Conservation (phyloP, 2,113 vertebrate species). For the Panthera leo region DNA sequence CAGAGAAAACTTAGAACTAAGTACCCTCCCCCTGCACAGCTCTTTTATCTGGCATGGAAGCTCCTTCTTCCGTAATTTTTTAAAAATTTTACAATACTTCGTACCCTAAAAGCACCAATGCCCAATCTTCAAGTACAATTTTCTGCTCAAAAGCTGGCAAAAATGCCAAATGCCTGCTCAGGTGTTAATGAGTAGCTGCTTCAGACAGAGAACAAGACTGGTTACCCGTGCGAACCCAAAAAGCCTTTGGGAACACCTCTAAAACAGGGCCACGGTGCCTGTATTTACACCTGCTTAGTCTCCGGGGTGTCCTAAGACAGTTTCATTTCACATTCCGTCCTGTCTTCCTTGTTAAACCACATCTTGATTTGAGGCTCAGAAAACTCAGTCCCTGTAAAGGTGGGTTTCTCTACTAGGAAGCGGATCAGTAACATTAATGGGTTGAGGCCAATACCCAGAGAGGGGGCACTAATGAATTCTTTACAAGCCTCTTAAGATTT, state of each 20-base stretch:
- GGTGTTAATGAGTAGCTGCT: neutral
- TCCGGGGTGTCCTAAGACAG: neutral
- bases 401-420: neutral
- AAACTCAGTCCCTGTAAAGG: neutral
- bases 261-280: neutral
- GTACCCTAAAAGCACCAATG: neutral
- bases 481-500: neutral
- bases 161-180: neutral
- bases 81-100: neutral
- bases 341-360: neutral
- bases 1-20: neutral
- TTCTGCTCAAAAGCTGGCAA: neutral
- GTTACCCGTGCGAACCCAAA: neutral
- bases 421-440: neutral
- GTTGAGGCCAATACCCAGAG: neutral
- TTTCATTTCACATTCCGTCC: neutral
- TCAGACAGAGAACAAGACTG: neutral
- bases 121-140: neutral
- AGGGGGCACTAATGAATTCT: neutral
- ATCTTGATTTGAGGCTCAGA: neutral
- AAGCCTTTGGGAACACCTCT: neutral
- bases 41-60: neutral
- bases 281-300: neutral
- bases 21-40: fast-evolving
- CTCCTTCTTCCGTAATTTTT: neutral